Conservation (phyloP, 2,797 vertebrate species). For the Danio choprae region DNA sequence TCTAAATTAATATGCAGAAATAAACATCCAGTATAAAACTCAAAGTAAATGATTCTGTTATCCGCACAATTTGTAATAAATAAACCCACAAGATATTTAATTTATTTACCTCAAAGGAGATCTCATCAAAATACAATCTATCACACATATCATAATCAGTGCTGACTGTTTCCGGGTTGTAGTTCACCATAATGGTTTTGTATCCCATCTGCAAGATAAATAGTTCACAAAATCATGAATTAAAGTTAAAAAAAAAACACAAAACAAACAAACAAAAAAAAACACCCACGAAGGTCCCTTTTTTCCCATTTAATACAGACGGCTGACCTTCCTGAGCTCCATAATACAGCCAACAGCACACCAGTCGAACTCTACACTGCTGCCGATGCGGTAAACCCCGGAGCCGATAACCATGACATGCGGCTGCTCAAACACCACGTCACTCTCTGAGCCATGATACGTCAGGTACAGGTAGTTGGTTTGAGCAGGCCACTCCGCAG, state of each 20-base stretch:
- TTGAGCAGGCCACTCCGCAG: conserved; percentile 94
- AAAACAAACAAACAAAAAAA: too few relatives aligned
- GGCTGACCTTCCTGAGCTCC: conserved; percentile 89
- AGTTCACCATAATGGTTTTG: conserved; percentile 99
- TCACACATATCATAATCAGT: conserved; percentile 99
- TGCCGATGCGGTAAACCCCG: conserved; percentile 96
- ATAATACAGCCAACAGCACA: conserved; percentile 96
- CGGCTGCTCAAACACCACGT: conserved; percentile 84
- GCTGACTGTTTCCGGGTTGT: conserved; percentile 98
- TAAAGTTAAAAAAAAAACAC: background rate
- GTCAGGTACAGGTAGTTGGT: conserved; percentile 98
- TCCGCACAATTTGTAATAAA: background rate
- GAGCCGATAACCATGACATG: conserved; percentile 97
- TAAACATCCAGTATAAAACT: background rate
- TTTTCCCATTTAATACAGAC: background rate
- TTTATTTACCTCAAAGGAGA: conserved; percentile 92
- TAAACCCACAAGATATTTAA: background rate
- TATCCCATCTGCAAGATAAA: conserved; percentile 88
- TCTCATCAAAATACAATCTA: conserved; percentile 97
- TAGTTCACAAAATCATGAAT: background rate
- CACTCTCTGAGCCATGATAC: conserved; percentile 86
- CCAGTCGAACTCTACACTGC: conserved; percentile 98
- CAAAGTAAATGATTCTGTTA: background rate
- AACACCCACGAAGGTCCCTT: too few relatives aligned
- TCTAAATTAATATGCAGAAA: too few relatives aligned